A percentile compares a stretch with the other conserved stretches of the same genome.
Evolutionary conservation across 1,140 invertebrate species (phyloP).

Genomic region (Cyclargus thomasi): DNA sequence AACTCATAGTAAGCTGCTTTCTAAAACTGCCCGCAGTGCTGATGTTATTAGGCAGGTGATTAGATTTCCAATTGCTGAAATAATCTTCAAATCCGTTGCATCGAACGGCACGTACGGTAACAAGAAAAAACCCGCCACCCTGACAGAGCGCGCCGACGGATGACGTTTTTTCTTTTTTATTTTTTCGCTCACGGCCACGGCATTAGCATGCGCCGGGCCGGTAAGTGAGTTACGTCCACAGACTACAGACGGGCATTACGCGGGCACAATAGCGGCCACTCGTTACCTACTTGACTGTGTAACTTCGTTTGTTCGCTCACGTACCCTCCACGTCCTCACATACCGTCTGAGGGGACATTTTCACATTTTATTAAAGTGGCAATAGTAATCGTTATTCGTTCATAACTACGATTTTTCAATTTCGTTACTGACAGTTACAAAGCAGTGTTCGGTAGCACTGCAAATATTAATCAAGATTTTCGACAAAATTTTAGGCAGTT

Average conservation of each 20-base stretch:
- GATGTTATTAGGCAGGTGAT: not conserved
- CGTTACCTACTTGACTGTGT: conserved; percentile 71
- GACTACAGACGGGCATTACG: conserved; percentile 39
- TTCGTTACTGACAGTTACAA: no score
- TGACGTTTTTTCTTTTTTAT: conserved; percentile 45
- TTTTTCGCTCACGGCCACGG: conserved; percentile 31
- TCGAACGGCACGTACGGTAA: conserved; percentile 29
- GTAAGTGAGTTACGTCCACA: conserved; percentile 43
- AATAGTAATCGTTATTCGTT: no score
- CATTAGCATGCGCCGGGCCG: conserved; percentile 55
- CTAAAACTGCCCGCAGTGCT: not conserved
- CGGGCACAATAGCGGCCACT: conserved; percentile 51
- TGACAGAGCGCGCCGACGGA: conserved; percentile 28
- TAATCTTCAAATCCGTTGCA: conserved; percentile 11
- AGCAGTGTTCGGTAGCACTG: no score
- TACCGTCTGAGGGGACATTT: conserved; percentile 35
- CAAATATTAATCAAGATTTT: no score
- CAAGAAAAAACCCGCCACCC: conserved; percentile 27
- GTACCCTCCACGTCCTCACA: conserved; percentile 32
- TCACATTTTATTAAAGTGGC: no score
- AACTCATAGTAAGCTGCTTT: not conserved
- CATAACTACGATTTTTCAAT: no score
- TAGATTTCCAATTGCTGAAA: conserved; percentile 1
- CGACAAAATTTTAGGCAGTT: no score
- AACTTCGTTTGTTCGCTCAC: conserved; percentile 60